Evolutionary conservation across 2,113 vertebrate genomes (phyloP).

Genomic region (Chitala chitala): DNA sequence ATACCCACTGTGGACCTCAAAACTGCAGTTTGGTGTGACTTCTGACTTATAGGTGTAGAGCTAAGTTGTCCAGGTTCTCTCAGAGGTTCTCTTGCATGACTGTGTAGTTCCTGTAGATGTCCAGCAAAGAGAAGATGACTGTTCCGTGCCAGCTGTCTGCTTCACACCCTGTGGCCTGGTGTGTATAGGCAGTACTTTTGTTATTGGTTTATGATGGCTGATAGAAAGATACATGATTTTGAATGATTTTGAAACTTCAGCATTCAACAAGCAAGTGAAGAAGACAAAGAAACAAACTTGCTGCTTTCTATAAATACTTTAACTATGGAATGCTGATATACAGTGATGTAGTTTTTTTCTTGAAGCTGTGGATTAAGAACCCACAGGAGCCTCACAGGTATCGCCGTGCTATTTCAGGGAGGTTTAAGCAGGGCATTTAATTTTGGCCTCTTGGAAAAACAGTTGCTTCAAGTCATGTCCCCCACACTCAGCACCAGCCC

Average conservation of each 20-base stretch:
- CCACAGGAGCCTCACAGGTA: conserved; percentile 5
- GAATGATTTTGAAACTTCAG: too few species aligned
- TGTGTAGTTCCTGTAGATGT: not conserved
- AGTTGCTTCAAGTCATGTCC: conserved; percentile 2
- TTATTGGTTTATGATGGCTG: too few species aligned
- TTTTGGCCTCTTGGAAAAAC: conserved; percentile 19
- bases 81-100: not conserved
- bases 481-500: not conserved
- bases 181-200: too few species aligned
- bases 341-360: not conserved
- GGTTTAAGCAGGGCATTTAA: conserved; percentile 20
- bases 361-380: not conserved
- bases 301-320: not conserved
- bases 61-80: not conserved
- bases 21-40: too few species aligned
- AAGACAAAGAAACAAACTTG: not conserved
- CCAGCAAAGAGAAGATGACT: not conserved
- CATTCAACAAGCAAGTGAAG: too few species aligned
- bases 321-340: not conserved
- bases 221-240: too few species aligned
- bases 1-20: too few species aligned
- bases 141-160: not conserved
- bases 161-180: not conserved
- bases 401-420: conserved; percentile 16
- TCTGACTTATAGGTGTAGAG: too few species aligned